Evolutionary conservation across 2,888 invertebrate species (phyloP), one percentile per base, ranked within the genome.

Genomic region (Lithophane leautieri): DNA sequence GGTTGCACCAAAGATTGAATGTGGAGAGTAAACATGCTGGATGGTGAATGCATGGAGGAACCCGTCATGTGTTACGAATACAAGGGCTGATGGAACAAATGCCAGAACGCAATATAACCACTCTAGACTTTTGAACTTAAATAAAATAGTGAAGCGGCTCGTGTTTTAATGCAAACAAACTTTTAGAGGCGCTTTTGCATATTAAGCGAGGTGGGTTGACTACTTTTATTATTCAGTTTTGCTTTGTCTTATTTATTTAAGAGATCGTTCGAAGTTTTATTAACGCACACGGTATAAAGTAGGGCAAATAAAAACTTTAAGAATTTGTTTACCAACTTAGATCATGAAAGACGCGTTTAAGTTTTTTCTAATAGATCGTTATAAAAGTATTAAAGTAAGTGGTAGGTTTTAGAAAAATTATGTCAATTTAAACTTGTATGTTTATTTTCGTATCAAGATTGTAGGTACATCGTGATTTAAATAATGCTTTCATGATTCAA

Each of bases 111-210:
- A 96, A 96, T 95, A 95, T 96, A 96, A 96, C 96, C 96, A 95
- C 93, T 95, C 94, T 95, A 96, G 95, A 96, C 95, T 94, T 90
- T 91, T 93, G 89, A 95, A 96, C 94, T 96, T 92, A 96, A 96
- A 96, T 91, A 96, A 96, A 96, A 96, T 95, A 95, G 95, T 96
- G 94, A 96, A 96, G 96, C 96, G 96, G 96, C 96, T 96, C 94
- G 96, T 96, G 96, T 96, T 96, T 95, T 96, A 96, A 96, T 96
- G 96, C 96, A 96, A 96, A 96, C 96, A 96, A 96, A 96, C 96
- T 96, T 96, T 94, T 94, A 90, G 95, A 96, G 96, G 96, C 96
- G 95, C 96, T 94, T 95, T 96, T 96, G 96, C 96, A 96, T 96
- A 96, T 96, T 94, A 96, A 96, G 96, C 96, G 96, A 96, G 96